These are phyloP conservation scores for Drosophila limbata DNA, from an alignment of 2,888 invertebrate species.

Conservation along the genomic window DNA sequence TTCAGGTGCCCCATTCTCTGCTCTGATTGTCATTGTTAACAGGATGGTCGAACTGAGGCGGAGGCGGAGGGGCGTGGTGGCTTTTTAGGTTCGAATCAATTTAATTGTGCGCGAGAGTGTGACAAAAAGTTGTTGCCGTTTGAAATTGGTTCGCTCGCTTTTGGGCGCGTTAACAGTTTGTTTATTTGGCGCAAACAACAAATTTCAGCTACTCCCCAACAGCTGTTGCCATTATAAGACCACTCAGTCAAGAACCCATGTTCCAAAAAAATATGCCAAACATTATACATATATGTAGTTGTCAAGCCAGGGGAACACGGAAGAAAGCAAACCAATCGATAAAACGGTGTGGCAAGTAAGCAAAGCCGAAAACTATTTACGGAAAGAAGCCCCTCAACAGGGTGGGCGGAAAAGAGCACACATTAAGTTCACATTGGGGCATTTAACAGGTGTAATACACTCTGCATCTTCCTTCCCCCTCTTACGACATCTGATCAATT, in stretches of 20 bases:
- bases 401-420: slow-evolving; percentile 2
- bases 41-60: neutral
- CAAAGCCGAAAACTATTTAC: slow-evolving; percentile 53
- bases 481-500: slow-evolving; percentile 4
- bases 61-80: neutral
- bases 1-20: slow-evolving; percentile 47
- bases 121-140: slow-evolving; percentile 48
- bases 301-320: slow-evolving; percentile 4
- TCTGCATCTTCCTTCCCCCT: neutral
- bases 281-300: slow-evolving; percentile 16
- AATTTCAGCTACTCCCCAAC: slow-evolving; percentile 7
- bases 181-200: slow-evolving; percentile 59
- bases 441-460: slow-evolving; percentile 12
- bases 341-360: slow-evolving; percentile 45
- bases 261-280: slow-evolving; percentile 48
- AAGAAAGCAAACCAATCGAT: slow-evolving; percentile 48
- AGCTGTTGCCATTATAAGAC: slow-evolving; percentile 36
- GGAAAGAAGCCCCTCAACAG: slow-evolving; percentile 59
- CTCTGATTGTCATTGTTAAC: slow-evolving; percentile 68
- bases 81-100: slow-evolving; percentile 63
- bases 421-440: neutral
- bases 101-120: slow-evolving; percentile 66
- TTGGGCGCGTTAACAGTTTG: slow-evolving; percentile 52
- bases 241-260: slow-evolving; percentile 23
- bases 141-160: slow-evolving; percentile 24